Conservation (phyloP, 1,140 invertebrate genomes). For the Aphidius ervi region DNA sequence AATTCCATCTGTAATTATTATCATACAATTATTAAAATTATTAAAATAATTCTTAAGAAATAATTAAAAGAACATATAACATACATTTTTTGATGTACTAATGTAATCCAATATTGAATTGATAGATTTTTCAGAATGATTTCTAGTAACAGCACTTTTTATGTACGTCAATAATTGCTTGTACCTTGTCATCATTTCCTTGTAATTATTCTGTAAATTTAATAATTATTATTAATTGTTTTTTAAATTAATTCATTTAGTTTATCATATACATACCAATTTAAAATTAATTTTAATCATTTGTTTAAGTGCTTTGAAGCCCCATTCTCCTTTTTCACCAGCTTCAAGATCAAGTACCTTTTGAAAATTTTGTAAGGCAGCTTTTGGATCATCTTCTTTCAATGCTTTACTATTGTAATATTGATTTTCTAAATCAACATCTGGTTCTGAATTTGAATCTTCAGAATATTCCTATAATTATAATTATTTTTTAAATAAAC, state of each 20-base stretch:
- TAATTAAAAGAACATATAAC: constrained; percentile 33
- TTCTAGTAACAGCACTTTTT: constrained; percentile 97
- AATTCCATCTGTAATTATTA: constrained; percentile 81
- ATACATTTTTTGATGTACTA: constrained; percentile 96
- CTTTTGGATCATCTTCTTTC: constrained; percentile 94
- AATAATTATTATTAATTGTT: not conserved
- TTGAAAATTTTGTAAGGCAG: constrained; percentile 91
- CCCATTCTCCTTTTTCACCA: constrained; percentile 99
- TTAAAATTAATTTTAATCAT: constrained; percentile 99
- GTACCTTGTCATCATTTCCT: constrained; percentile 96
- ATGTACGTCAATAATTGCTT: constrained; percentile 97
- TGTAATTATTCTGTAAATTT: constrained; percentile 76
- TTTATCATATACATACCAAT: constrained; percentile 62
- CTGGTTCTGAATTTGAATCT: constrained; percentile 95
- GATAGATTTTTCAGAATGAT: constrained; percentile 99
- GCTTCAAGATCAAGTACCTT: constrained; percentile 94
- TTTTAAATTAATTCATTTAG: constrained; percentile 9
- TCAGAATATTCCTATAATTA: constrained; percentile 84
- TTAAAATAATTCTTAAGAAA: constrained; percentile 8
- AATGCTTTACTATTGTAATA: constrained; percentile 99
- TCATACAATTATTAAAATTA: not conserved
- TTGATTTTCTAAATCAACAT: constrained; percentile 99
- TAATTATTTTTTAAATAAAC: not conserved
- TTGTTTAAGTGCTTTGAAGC: constrained; percentile 99
- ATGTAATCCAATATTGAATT: constrained; percentile 99